These are phyloP conservation scores for Plutomurus gul DNA, from an alignment of 1,140 invertebrate species.

Conservation along the genomic window DNA sequence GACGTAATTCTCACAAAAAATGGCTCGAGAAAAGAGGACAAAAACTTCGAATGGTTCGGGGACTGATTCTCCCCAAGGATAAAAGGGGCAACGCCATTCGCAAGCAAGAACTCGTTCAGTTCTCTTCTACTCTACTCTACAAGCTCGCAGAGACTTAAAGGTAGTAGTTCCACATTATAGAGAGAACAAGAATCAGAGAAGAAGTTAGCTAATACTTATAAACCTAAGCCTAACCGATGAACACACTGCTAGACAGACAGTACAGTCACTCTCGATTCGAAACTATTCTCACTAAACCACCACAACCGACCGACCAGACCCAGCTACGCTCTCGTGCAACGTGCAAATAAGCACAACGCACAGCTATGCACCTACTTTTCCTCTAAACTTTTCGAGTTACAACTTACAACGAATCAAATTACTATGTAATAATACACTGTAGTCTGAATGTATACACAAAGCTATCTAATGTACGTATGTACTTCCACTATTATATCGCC, in stretches of 20 bases:
- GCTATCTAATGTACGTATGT: too few relatives aligned
- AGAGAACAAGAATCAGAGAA: not conserved
- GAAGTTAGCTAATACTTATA: too few relatives aligned
- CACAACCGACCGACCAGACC: not conserved
- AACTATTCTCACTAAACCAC: not conserved
- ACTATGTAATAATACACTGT: too few relatives aligned
- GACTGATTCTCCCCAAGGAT: constrained; percentile 34
- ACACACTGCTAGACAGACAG: too few relatives aligned
- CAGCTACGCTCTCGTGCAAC: not conserved
- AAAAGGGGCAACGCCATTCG: constrained; percentile 19
- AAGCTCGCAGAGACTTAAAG: not conserved
- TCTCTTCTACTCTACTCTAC: too few relatives aligned
- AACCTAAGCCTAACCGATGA: too few relatives aligned
- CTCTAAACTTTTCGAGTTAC: too few relatives aligned
- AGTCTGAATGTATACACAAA: too few relatives aligned
- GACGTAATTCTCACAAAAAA: constrained; percentile 34
- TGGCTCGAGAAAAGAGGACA: constrained; percentile 29
- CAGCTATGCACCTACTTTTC: too few relatives aligned
- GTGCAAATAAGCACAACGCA: not conserved
- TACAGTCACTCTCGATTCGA: too few relatives aligned
- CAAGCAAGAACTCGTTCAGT: not conserved
- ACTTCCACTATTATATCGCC: too few relatives aligned
- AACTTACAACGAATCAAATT: too few relatives aligned
- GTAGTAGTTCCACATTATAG: not conserved
- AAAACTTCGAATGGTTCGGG: constrained; percentile 33